phyloP scores from a whole-genome alignment of 2,113 vertebrate species.

The Excalfactoria chinensis region DNA sequence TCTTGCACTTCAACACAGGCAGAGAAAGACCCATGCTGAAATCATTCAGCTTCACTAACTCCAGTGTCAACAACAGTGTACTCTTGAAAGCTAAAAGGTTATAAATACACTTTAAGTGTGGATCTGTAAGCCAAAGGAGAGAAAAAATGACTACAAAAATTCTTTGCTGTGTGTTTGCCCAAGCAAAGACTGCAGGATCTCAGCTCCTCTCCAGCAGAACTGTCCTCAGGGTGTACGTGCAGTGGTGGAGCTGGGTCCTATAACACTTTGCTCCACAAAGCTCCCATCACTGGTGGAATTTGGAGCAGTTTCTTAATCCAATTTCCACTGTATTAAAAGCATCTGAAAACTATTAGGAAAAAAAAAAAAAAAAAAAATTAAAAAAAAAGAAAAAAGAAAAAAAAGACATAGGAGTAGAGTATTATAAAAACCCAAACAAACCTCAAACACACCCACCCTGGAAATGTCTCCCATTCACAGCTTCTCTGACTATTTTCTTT shows the following conservation, averaged over 20 bases:
- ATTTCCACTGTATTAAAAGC: background rate
- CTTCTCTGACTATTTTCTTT: slow-evolving; percentile 44
- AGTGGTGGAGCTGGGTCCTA: background rate
- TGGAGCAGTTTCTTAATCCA: background rate
- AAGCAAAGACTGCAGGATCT: background rate
- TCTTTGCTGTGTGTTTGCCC: background rate
- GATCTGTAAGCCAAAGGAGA: background rate
- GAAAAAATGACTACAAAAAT: background rate
- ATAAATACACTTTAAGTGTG: rapidly evolving
- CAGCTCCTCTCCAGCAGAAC: background rate
- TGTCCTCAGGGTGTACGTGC: background rate
- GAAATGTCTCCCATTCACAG: slow-evolving; percentile 42
- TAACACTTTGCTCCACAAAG: background rate
- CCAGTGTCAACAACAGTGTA: slow-evolving; percentile 15
- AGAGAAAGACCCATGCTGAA: slow-evolving; percentile 6
- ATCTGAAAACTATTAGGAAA: background rate
- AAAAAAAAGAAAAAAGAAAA: background rate
- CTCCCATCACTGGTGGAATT: background rate
- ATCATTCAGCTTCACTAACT: slow-evolving; percentile 29
- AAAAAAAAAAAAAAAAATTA: background rate
- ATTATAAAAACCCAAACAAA: slow-evolving; percentile 47
- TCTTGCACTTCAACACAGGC: background rate
- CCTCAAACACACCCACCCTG: slow-evolving; percentile 48
- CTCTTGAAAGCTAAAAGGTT: background rate
- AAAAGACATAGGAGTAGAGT: background rate